Base-by-base conservation (phyloP, 2,888 invertebrate genomes). In the Epicampocera succincta region DNA sequence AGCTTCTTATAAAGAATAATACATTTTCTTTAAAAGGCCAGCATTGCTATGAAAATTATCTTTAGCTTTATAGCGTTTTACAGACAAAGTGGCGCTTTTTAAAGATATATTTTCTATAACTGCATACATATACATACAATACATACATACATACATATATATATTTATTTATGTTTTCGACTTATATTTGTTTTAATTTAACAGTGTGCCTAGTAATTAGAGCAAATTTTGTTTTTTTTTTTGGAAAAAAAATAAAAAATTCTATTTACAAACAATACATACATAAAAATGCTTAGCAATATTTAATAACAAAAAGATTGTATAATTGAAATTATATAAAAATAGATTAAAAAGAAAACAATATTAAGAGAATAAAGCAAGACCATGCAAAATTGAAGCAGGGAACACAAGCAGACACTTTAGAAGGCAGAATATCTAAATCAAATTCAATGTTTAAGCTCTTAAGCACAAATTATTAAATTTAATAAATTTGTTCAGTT, bases 191-290 rank as follows among this genome's bases (percentile, higher is more conserved):
- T 76, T 71, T 75, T 80, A 63, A 50, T 80, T 80, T 77, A 78
- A 78, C 82, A 78, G 78, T 75, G 80, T 82, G 82, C 82, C 82
- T 82, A 82, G 71, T 82, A 78, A 75, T 78, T 82, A 78, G 82
- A 82, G 82, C 82, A 82, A 82, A 66, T 78, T 74, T 80, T 74
- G 71, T 72, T 44, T 44, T 2, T n/a, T 44, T 44, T 44, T 44
- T 63, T 29, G 17, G 60, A 78, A 21, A 75, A 17, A 69, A 29
- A 33, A 52, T 60, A 52, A 44, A 78, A 71, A 56, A 72, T 81
- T 81, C 68, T 82, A 78, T 82, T 82, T 78, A 82, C 82, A 78
- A 77, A 72, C 52, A 78, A 78, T 46, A 78, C 44, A 60, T 66
- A 75, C 15, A 44, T 60, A 42, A 63, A 48, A 79, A 82, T 75